Evolutionary conservation across 2,797 vertebrate genomes (phyloP), one percentile per base, ranked within the genome.

Genomic region (Triplophysa yarkandensis): DNA sequence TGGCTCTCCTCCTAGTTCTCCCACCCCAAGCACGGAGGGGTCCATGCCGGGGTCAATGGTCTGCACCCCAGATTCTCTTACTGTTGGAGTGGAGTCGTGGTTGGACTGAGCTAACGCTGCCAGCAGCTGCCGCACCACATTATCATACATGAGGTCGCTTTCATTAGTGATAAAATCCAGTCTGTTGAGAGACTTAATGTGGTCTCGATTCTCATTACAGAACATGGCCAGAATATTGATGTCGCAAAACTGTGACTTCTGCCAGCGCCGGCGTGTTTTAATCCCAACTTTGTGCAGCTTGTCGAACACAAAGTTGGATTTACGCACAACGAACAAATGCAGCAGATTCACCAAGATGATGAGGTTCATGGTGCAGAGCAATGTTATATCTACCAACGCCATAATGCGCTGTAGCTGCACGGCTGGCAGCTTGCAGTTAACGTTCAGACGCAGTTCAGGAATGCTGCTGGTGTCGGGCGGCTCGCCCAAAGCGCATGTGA

Each of bases 211-310:
- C 90, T 99, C 98, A 11, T 99, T 95, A 86, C 98, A 99, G 88
- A 99, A 99, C 97, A 99, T 95, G 63, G 98, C 98, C 84, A 99
- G 89, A 87, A 99, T 99, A 89, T 99, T 99, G 83, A 99, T 99
- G 84, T 99, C 98, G 3, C 98, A 99, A 90, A 99, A 99, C 89
- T 95, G 98, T 0, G 98, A 98, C 87, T 98, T 98, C 85, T 96
- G 96, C 98, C 97, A 99, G 82, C 98, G 95, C 2, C 95, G 92
- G 21, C 96, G 94, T 0, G 95, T 98, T 88, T 98, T 98, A 81
- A 99, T 98, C 30, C 98, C 98, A 10, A 99, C 97, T 89, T 99
- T 99, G 83, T 98, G 95, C 83, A 99, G 90, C 86, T 99, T 99
- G 92, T 98, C 96, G 71, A 99, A 99, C 23, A 99, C 96, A 86